These are phyloP conservation scores for Hemiprocne comata DNA, from an alignment of 2,113 vertebrate species.

Conservation along the genomic window DNA sequence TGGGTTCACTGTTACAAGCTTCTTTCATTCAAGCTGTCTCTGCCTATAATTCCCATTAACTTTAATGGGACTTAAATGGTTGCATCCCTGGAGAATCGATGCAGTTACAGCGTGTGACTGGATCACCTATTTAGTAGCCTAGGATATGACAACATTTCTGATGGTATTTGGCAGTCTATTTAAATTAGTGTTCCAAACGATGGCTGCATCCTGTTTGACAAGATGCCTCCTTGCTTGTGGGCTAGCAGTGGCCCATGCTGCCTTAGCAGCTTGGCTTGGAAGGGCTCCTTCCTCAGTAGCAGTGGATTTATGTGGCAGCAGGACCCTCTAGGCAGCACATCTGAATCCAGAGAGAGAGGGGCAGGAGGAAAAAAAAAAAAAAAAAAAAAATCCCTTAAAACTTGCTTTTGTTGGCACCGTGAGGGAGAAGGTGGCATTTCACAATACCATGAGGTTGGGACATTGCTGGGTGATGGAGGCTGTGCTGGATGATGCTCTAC, in stretches of 20 bases:
- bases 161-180: neutral
- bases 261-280: neutral
- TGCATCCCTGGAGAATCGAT: neutral
- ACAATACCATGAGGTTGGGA: rapidly evolving
- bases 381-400: neutral
- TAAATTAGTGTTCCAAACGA: neutral
- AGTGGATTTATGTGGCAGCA: neutral
- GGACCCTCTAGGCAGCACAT: neutral
- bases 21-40: neutral
- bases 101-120: neutral
- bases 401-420: neutral
- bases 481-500: neutral
- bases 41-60: neutral
- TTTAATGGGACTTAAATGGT: neutral
- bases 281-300: neutral
- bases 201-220: no score
- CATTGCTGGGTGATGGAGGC: neutral
- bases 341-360: neutral
- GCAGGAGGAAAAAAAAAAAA: neutral
- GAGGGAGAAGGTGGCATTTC: neutral
- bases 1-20: neutral
- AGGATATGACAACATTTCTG: neutral
- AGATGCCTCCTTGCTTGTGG: neutral
- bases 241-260: neutral
- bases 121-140: neutral